A percentile compares a stretch with the other conserved stretches of the same genome.
Conservation (phyloP, 2,888 invertebrate species). For the Orchesellides sinensis region DNA sequence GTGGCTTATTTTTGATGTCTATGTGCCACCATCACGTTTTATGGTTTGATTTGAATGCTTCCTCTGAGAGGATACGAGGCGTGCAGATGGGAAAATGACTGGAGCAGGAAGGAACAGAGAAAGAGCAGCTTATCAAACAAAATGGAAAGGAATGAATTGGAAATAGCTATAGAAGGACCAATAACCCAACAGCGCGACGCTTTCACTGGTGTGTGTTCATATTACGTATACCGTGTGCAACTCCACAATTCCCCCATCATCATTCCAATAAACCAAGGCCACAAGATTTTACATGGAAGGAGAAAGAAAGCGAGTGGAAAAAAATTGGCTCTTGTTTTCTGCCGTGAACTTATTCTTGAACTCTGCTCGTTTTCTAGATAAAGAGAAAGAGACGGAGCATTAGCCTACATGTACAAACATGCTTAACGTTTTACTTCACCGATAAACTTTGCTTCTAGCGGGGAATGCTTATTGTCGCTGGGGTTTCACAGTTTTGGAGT, state of each 20-base stretch:
- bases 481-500: slow-evolving; percentile 27
- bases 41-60: neutral
- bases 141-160: slow-evolving; percentile 29
- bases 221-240: neutral
- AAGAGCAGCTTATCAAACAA: slow-evolving; percentile 39
- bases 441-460: neutral
- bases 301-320: slow-evolving; percentile 5
- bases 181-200: slow-evolving; percentile 33
- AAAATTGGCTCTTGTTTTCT: slow-evolving; percentile 39
- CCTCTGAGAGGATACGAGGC: neutral
- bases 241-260: neutral
- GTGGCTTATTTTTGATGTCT: neutral
- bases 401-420: slow-evolving; percentile 20
- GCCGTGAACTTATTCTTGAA: neutral
- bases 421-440: neutral
- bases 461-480: neutral
- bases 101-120: neutral
- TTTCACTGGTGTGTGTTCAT: neutral
- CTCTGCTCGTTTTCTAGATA: neutral
- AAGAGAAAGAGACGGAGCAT: slow-evolving; percentile 21
- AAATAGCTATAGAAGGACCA: slow-evolving; percentile 16
- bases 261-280: slow-evolving; percentile 24
- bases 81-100: slow-evolving; percentile 6
- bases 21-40: neutral
- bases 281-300: neutral